These are phyloP conservation scores for Chaetura pelagica DNA, from an alignment of 2,113 vertebrate species.

Conservation along the genomic window DNA sequence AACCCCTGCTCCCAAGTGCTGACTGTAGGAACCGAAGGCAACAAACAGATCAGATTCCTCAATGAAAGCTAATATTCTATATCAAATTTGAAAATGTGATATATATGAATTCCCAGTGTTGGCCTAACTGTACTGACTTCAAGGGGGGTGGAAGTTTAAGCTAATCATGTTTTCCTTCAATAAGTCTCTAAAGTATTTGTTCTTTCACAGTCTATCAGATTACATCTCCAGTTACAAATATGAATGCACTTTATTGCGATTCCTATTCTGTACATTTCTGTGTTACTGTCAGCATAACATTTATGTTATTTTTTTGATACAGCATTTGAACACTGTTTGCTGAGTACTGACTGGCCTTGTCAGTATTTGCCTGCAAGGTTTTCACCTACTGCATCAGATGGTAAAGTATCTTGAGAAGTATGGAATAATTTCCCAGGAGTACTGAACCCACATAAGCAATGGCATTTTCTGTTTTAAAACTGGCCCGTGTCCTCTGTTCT, in stretches of 20 bases:
- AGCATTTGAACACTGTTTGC: not conserved
- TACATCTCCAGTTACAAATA: conserved; percentile 18
- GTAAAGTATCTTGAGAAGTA: not conserved
- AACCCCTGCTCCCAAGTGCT: not conserved
- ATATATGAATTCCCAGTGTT: not conserved
- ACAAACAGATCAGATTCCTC: not conserved
- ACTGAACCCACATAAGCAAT: not conserved
- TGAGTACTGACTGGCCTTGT: not conserved
- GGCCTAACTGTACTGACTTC: not conserved
- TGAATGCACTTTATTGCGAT: not conserved
- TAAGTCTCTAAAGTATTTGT: conserved; percentile 20
- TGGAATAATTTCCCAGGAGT: not conserved
- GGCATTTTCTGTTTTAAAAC: not conserved
- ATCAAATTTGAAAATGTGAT: conserved; percentile 37
- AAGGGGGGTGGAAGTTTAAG: not conserved
- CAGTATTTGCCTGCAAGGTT: not conserved
- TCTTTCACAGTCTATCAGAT: conserved; percentile 18
- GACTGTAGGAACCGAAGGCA: not conserved
- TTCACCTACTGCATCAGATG: not conserved
- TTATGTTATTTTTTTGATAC: not conserved
- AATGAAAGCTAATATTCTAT: conserved; percentile 31
- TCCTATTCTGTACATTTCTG: not conserved
- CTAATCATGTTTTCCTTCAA: conserved; percentile 16
- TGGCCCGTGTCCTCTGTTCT: not conserved
- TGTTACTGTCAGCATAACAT: not conserved